Evolutionary conservation across 2,797 vertebrate genomes (phyloP), one percentile per base, ranked within the genome.

Genomic region (Cyclura pinguis): DNA sequence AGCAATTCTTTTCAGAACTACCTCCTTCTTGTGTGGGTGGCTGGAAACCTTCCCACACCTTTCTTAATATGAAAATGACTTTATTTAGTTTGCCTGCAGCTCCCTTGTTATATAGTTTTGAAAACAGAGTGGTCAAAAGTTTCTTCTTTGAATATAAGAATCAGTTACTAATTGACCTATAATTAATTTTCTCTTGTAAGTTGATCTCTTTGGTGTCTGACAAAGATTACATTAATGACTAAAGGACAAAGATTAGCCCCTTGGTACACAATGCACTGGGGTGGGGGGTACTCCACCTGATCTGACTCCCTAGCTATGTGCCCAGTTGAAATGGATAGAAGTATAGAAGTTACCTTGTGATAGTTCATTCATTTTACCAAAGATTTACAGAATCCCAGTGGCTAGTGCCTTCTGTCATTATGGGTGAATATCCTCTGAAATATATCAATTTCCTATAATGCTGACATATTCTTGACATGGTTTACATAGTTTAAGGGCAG

Each of bases 41-140:
- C 3, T 67, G 35, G 80, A 1, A 62, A 87, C 35, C 50, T 87
- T 47, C 80, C 78, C 59, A 22, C 78, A 32, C 32, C 50, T 1
- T 2, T 80, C 83, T 47, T 88, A 35, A 91, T 92, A 89, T 91
- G 57, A 24, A 91, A 95, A 94, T 83, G 18, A 87, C 42, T 59
- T 84, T 64, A 3, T 69, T 93, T 80, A 77, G 2, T 50, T 85
- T 93, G 22, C 81, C 83, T 24, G 4, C 76, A 84, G 91, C 93
- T 91, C 73, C 42, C 84, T 22, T 9, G 27, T 73, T 59, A 88
- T 42, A 83, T 52, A 42, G 81, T 80, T 81, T 81, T n/a, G 32
- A 42, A 72, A 24, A 3, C 6, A 52, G 50, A 73, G 20, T 72
- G n/a, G 24, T 42, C 50, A 72, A 67, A 64, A 57, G 5, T 22